Percentiles rank a stretch among this genome's conserved stretches.
Conservation (phyloP, 2,797 vertebrate species). For the Synanceia verrucosa region DNA sequence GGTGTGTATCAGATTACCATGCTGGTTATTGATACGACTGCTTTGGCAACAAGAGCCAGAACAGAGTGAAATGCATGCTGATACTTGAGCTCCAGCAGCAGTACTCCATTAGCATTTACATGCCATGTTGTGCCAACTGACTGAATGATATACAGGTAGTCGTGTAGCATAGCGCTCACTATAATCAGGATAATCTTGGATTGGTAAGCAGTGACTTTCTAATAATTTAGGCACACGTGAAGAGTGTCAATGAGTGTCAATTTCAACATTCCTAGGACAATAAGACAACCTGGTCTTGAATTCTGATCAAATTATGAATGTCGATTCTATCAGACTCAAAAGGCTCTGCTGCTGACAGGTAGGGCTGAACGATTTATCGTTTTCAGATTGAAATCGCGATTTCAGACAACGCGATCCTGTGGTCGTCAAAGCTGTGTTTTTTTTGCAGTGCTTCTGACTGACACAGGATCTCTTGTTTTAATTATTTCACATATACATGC, state of each 20-base stretch:
- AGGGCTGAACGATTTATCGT: no score
- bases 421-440: no score
- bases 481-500: no score
- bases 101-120: slow-evolving; percentile 7
- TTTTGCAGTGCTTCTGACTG: no score
- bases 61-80: slow-evolving; percentile 8
- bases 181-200: background rate
- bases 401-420: no score
- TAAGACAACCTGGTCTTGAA: no score
- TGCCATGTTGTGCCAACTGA: background rate
- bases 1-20: slow-evolving; percentile 36
- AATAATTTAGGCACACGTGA: no score
- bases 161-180: background rate
- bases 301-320: no score
- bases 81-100: slow-evolving; percentile 10
- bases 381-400: no score
- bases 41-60: background rate
- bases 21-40: slow-evolving; percentile 42
- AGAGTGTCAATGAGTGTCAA: no score
- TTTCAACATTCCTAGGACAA: no score
- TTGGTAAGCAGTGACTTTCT: background rate
- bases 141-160: background rate
- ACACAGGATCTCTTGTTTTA: no score
- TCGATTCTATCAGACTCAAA: slow-evolving; percentile 5
- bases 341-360: slow-evolving; percentile 28